phyloP scores from a whole-genome alignment of 2,113 vertebrate species.

The Bubo scandiacus region DNA sequence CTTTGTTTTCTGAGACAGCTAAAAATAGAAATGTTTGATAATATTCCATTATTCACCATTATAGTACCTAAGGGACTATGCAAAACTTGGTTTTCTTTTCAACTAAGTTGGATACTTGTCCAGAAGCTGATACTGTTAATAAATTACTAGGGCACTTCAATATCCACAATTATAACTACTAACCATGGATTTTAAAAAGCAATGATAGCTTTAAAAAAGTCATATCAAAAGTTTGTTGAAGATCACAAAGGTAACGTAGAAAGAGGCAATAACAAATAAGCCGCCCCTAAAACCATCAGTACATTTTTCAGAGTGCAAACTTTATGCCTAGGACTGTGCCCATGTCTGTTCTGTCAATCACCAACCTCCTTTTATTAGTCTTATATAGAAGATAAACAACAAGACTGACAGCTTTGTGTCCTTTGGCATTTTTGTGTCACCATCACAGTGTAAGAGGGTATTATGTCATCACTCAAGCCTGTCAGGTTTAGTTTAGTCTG shows the following conservation, averaged over 20 bases:
- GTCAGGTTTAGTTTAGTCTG: slow-evolving; percentile 64
- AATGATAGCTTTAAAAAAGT: background rate
- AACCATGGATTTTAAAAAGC: background rate
- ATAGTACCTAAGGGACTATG: background rate
- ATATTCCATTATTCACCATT: background rate
- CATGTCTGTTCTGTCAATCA: slow-evolving; percentile 63
- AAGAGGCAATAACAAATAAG: slow-evolving; percentile 40
- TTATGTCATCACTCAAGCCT: slow-evolving; percentile 74
- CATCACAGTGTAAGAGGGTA: slow-evolving; percentile 61
- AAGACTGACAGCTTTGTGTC: slow-evolving; percentile 75
- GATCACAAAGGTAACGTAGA: background rate
- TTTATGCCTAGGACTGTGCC: slow-evolving; percentile 18
- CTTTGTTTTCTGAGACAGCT: slow-evolving; percentile 19
- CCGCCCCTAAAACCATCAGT: slow-evolving; percentile 27
- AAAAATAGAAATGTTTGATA: background rate
- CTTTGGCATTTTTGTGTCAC: slow-evolving; percentile 74
- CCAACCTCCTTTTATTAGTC: slow-evolving; percentile 70
- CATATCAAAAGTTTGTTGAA: background rate
- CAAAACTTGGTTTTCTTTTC: background rate
- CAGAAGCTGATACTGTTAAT: background rate
- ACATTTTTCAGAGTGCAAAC: slow-evolving; percentile 18
- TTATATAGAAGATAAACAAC: slow-evolving; percentile 74
- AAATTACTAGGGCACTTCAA: background rate
- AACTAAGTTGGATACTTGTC: background rate
- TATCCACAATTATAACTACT: background rate